phyloP scores from a whole-genome alignment of 1,140 invertebrate genomes.

The Halesus radiatus region DNA sequence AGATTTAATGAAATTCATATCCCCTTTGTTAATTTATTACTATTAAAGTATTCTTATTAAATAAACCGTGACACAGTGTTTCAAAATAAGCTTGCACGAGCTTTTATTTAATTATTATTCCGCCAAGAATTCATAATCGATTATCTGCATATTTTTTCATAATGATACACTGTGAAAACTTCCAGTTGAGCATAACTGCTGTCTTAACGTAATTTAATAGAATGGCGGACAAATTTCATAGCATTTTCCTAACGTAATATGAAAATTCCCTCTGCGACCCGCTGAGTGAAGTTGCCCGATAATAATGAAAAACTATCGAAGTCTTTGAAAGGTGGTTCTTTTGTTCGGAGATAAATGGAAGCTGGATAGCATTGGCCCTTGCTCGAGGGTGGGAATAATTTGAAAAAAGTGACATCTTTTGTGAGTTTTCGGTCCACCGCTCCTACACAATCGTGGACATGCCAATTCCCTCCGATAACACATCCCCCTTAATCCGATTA shows the following conservation, averaged over 20 bases:
- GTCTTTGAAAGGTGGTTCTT: slow-evolving; percentile 36
- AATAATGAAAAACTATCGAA: slow-evolving; percentile 54
- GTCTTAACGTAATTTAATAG: not conserved
- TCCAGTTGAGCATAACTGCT: slow-evolving; percentile 3
- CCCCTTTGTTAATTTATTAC: no score
- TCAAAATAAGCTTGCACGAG: no score
- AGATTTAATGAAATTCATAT: no score
- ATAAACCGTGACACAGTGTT: no score
- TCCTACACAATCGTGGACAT: slow-evolving; percentile 19
- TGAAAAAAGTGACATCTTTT: slow-evolving; percentile 51
- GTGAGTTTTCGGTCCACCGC: slow-evolving; percentile 30
- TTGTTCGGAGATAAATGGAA: slow-evolving; percentile 53
- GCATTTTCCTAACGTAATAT: slow-evolving; percentile 15
- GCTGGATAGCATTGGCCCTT: slow-evolving; percentile 40
- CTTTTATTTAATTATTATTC: no score
- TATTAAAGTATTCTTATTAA: no score
- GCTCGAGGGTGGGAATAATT: slow-evolving; percentile 36
- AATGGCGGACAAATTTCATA: slow-evolving; percentile 29
- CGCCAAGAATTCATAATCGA: not conserved
- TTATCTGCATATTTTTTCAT: no score
- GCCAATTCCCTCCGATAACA: slow-evolving; percentile 51
- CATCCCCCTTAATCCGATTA: slow-evolving; percentile 18
- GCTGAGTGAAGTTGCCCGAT: slow-evolving; percentile 26
- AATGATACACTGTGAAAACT: not conserved
- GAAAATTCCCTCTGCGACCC: slow-evolving; percentile 22